A percentile compares a stretch with the other conserved stretches of the same genome.
Evolutionary conservation across 2,888 invertebrate genomes (phyloP).

Genomic region (Sipunculus nudus): DNA sequence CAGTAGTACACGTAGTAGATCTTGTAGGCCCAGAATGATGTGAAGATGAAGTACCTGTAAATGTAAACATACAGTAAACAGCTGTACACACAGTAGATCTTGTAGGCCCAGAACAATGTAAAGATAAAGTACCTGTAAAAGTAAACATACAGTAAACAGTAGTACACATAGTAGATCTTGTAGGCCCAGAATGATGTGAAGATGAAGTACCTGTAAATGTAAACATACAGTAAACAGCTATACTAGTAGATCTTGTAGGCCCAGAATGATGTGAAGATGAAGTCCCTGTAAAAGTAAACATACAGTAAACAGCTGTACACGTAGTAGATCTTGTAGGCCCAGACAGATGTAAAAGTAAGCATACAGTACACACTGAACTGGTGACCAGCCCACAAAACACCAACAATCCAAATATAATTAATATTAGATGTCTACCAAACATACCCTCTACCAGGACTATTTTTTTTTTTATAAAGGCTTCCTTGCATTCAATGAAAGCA

Average conservation of each 20-base stretch:
- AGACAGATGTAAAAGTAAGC: constrained; percentile 99
- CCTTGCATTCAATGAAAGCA: too few species aligned
- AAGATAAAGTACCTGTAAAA: too few species aligned
- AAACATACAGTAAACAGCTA: constrained; percentile 96
- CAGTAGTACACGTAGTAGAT: constrained; percentile 99
- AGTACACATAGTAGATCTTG: constrained; percentile 99
- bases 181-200: constrained; percentile 99
- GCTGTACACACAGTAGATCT: too few species aligned
- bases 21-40: constrained; percentile 99
- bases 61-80: too few species aligned
- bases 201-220: constrained; percentile 92
- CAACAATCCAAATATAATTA: too few species aligned
- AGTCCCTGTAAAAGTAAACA: constrained; percentile 87
- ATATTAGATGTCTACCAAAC: too few species aligned
- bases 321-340: constrained; percentile 99
- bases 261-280: constrained; percentile 99
- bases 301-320: constrained; percentile 99
- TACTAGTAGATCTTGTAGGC: constrained; percentile 99
- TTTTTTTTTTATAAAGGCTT: too few species aligned
- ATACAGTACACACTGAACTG: too few species aligned
- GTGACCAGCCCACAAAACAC: too few species aligned
- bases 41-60: constrained; percentile 95
- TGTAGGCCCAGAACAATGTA: too few species aligned
- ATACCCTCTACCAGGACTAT: too few species aligned
- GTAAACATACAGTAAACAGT: constrained; percentile 96